Conservation (phyloP, 2,888 invertebrate species). For the Patella depressa region DNA sequence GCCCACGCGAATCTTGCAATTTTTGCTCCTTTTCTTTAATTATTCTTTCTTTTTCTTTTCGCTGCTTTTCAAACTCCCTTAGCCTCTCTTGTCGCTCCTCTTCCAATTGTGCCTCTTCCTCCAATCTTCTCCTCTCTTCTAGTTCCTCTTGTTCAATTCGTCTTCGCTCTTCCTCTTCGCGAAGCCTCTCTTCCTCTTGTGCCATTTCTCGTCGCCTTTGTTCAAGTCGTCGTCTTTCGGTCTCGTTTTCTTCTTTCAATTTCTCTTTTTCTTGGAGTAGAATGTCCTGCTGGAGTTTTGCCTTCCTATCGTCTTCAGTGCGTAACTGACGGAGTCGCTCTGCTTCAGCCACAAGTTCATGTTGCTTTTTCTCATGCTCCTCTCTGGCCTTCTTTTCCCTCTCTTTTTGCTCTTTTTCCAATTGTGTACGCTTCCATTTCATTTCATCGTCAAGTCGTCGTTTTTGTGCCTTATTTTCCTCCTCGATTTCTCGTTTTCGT, state of each 20-base stretch:
- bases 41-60: too few species aligned
- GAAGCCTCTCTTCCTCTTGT: conserved; percentile 1
- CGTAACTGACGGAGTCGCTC: too few species aligned
- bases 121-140: not conserved
- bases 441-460: conserved; percentile 15
- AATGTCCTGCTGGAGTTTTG: too few species aligned
- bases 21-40: too few species aligned
- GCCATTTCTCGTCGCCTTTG: not conserved
- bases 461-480: conserved; percentile 12
- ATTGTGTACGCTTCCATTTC: conserved; percentile 7
- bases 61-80: not conserved
- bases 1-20: too few species aligned
- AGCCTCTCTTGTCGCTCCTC: not conserved
- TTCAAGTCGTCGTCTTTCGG: not conserved
- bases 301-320: too few species aligned
- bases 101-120: not conserved
- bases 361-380: not conserved
- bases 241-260: not conserved
- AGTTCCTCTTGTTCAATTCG: conserved; percentile 9
- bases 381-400: not conserved
- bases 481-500: conserved; percentile 19
- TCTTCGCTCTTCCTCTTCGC: not conserved
- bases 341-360: too few species aligned
- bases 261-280: not conserved
- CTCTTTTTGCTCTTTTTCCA: not conserved